Evolutionary conservation across 2,797 vertebrate species (phyloP), one percentile per base, ranked within the genome.

Genomic region (Ctenochaetus hawaiiensis): DNA sequence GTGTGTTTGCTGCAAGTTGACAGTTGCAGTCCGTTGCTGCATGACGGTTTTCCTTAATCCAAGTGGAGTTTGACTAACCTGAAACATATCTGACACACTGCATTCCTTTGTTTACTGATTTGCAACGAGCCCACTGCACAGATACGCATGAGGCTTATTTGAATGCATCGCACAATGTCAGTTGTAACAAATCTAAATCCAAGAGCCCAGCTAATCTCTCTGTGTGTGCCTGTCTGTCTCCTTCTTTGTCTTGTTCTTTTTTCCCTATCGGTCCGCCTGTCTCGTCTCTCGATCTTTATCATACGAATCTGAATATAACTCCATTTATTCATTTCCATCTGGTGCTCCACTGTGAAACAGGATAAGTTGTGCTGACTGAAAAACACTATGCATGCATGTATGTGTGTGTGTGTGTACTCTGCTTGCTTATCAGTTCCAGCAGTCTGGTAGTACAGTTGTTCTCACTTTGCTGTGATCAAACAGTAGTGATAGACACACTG

Each of bases 381-480:
- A 61, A 59, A 76, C 41, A 65, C 1, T 57, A 53, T 30, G 30
- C 30, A 30, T 30, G 30, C 30, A 30, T 5, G 22, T 58, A 13
- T 37, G 17, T 71, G 49, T 81, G 45, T 81, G 45, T 67, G 59
- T 69, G 64, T 62, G 22, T 30, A 2, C 48, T 47, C 44, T 20
- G 39, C 39, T 59, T 84, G 78, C 67, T 75, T 67, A 73, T 54
- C n/a, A 62, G 56, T 34, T 77, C 34, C 64, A 72, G 68, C 69
- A 52, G 77, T 66, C 14, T 74, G 83, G 60, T 85, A 61, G 83
- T 76, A 60, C 85, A 85, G 84, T 91, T 92, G 88, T 86, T 93
- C 87, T 82, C 86, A 91, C 85, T 41, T 85, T 88, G 83, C 80
- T 84, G 80, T 78, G 69, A 90, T 84, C 85, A 92, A 93, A 91